Evolutionary conservation across 2,888 invertebrate genomes (phyloP).

Genomic region (Apantesis nais): DNA sequence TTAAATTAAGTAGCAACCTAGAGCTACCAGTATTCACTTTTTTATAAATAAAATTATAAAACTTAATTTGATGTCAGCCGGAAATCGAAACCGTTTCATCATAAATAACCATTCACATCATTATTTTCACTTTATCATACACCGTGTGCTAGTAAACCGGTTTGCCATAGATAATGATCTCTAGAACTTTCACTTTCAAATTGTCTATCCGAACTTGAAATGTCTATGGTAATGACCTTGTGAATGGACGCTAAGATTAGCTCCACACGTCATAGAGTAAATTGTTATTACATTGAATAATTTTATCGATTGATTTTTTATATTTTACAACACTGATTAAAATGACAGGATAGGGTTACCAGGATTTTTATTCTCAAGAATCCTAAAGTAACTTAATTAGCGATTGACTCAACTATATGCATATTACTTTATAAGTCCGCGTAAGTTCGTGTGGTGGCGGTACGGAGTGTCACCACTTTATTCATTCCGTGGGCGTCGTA

Average conservation of each 20-base stretch:
- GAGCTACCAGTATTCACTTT: neutral
- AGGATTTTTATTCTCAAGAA: neutral
- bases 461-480: no score
- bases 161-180: neutral
- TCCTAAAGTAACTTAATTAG: neutral
- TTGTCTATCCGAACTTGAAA: slow-evolving; percentile 7
- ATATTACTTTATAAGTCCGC: no score
- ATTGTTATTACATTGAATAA: neutral
- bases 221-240: slow-evolving; percentile 16
- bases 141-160: neutral
- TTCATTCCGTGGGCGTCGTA: no score
- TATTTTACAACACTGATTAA: neutral
- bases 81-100: neutral
- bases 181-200: slow-evolving; percentile 12
- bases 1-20: neutral
- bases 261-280: neutral
- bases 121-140: slow-evolving; percentile 1
- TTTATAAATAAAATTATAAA: neutral
- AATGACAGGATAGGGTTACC: neutral
- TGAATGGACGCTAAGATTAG: neutral
- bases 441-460: no score
- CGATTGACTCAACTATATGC: no score
- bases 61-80: neutral
- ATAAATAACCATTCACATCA: neutral
- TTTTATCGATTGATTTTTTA: neutral